Evolutionary conservation across 2,797 vertebrate species (phyloP), one percentile per base, ranked within the genome.

Genomic region (Lithobates pipiens): DNA sequence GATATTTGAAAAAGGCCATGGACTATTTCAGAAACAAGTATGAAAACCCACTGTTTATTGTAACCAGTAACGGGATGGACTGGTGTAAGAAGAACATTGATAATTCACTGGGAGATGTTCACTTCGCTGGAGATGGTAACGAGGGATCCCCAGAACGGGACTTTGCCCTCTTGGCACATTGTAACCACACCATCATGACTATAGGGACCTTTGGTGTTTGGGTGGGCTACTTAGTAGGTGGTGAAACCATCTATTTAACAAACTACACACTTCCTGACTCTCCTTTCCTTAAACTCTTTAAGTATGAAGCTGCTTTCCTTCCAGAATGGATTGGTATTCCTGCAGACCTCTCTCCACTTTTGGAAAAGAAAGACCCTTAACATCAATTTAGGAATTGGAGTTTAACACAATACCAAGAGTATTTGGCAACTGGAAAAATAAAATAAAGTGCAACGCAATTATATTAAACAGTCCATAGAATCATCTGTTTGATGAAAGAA

Each of bases 191-290:
- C 0, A 68, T 93, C 80, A 91, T 91, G 91, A 92, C 91, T 2
- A 50, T 92, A 0, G 91, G 92, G 5, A 93, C 92, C 10, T 93
- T 92, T 0, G 92, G 92, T 36, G 85, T 90, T 88, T 93, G 92
- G 92, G 92, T 89, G 0, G 89, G 87, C 75, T 92, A 90, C 67
- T 75, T 91, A 65, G 88, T 85, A 0, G 89, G 91, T 0, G 92
- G 92, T 0, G 89, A 93, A 75, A 90, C 89, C 0, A 10, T 93
- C 44, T 92, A 90, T 71, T 85, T 93, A 25, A 82, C 91, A 25
- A 93, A 92, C 84, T 93, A 88, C 81, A 92, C 91, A 5, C 80
- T 91, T 71, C 91, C 92, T 0, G 50, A 91, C 44, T 93, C 91
- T 0, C 63, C 63, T 0, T 92, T 93, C 78, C 88, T 93, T 8